Conservation (phyloP, 2,797 vertebrate species). For the Microchirus variegatus region DNA sequence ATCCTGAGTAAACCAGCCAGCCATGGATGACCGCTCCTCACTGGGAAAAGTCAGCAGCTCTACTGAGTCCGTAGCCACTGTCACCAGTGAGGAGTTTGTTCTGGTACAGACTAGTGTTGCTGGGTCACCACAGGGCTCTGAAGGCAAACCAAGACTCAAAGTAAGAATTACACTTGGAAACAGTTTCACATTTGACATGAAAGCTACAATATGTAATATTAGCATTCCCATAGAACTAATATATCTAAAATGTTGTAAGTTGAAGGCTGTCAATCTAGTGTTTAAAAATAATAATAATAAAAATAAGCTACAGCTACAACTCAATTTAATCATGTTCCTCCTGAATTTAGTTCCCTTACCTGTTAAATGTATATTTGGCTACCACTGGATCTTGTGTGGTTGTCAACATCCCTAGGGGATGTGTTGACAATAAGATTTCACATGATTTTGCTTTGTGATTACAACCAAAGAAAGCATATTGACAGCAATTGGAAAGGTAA, state of each 20-base stretch:
- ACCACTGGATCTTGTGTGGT: too few relatives aligned
- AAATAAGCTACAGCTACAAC: background rate
- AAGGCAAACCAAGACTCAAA: slow-evolving; percentile 90
- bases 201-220: too few relatives aligned
- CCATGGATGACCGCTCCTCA: slow-evolving; percentile 89
- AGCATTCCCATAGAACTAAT: too few relatives aligned
- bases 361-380: too few relatives aligned
- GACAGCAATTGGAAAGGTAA: slow-evolving; percentile 1
- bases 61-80: slow-evolving; percentile 87
- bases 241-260: too few relatives aligned
- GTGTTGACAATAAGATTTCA: too few relatives aligned
- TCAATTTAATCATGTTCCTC: background rate
- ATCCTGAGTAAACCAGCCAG: slow-evolving; percentile 46
- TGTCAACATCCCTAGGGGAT: too few relatives aligned
- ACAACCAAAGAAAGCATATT: background rate
- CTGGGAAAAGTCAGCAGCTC: slow-evolving; percentile 87
- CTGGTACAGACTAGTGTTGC: slow-evolving; percentile 86
- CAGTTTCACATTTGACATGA: background rate
- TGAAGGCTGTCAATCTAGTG: background rate
- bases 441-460: too few relatives aligned
- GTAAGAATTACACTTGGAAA: slow-evolving; percentile 62
- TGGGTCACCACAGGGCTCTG: slow-evolving; percentile 82
- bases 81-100: slow-evolving; percentile 95
- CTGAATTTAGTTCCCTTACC: background rate
- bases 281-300: background rate